phyloP scores from a whole-genome alignment of 2,888 invertebrate genomes.

The Azorinus chamasolen region DNA sequence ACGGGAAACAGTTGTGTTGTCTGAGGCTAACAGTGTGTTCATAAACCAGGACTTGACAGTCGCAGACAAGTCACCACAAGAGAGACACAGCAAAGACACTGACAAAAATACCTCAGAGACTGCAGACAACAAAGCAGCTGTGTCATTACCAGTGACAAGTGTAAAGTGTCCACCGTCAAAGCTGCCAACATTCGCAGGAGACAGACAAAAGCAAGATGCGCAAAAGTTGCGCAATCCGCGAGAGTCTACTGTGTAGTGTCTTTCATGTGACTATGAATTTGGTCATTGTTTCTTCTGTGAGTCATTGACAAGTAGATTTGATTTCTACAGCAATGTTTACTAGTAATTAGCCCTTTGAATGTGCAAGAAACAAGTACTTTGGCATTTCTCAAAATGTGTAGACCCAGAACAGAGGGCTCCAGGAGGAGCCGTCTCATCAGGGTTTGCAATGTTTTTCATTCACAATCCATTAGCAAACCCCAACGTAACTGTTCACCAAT shows the following conservation, averaged over 20 bases:
- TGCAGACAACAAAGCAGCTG: constrained; percentile 8
- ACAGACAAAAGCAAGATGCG: constrained; percentile 6
- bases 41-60: constrained; percentile 10
- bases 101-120: constrained; percentile 12
- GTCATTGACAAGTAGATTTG: no score
- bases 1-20: constrained; percentile 26
- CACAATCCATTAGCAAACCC: no score
- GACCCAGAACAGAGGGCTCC: no score
- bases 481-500: no score
- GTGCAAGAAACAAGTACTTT: no score
- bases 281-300: no score
- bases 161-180: constrained; percentile 45
- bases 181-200: constrained; percentile 21
- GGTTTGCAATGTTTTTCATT: no score
- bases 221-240: constrained; percentile 2
- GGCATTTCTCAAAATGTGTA: no score
- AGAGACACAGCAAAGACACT: constrained; percentile 11
- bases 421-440: no score
- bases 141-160: constrained; percentile 15
- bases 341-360: no score
- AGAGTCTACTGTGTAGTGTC: constrained; percentile 30
- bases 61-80: neutral
- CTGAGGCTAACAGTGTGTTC: constrained; percentile 36
- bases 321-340: no score
- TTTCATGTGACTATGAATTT: no score